Conservation (phyloP, 2,888 invertebrate species). For the Sarcophaga rosellei region DNA sequence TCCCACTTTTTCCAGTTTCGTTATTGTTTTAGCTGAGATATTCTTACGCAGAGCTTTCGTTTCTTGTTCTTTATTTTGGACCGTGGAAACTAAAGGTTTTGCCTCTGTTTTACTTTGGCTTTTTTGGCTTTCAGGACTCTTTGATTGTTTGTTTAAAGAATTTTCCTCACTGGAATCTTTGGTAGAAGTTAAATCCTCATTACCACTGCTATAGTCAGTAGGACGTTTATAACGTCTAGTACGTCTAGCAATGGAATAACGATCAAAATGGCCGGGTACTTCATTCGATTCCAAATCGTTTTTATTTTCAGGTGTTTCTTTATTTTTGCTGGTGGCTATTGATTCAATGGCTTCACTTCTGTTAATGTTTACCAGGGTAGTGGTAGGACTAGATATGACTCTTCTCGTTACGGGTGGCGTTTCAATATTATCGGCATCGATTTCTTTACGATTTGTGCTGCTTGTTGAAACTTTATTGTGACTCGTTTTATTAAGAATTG, state of each 20-base stretch:
- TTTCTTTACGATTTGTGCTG: slow-evolving; percentile 86
- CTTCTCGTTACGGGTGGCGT: slow-evolving; percentile 92
- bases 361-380: slow-evolving; percentile 75
- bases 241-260: slow-evolving; percentile 90
- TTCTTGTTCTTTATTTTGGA: slow-evolving; percentile 20
- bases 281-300: slow-evolving; percentile 77
- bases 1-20: slow-evolving; percentile 82
- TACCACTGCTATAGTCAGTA: slow-evolving; percentile 84
- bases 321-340: slow-evolving; percentile 56
- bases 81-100: slow-evolving; percentile 47
- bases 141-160: slow-evolving; percentile 71
- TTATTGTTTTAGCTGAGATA: slow-evolving; percentile 73
- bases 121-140: slow-evolving; percentile 71
- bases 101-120: slow-evolving; percentile 60
- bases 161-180: slow-evolving; percentile 75
- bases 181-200: slow-evolving; percentile 82
- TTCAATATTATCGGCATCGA: slow-evolving; percentile 95
- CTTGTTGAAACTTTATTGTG: slow-evolving; percentile 75
- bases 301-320: background rate
- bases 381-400: slow-evolving; percentile 73
- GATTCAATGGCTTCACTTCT: slow-evolving; percentile 66
- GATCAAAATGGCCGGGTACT: slow-evolving; percentile 88
- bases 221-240: slow-evolving; percentile 90
- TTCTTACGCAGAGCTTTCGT: slow-evolving; percentile 42
- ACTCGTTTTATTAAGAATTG: slow-evolving; percentile 74